Evolutionary conservation across 2,113 vertebrate genomes (phyloP).

Genomic region (Oncorhynchus clarkii): DNA sequence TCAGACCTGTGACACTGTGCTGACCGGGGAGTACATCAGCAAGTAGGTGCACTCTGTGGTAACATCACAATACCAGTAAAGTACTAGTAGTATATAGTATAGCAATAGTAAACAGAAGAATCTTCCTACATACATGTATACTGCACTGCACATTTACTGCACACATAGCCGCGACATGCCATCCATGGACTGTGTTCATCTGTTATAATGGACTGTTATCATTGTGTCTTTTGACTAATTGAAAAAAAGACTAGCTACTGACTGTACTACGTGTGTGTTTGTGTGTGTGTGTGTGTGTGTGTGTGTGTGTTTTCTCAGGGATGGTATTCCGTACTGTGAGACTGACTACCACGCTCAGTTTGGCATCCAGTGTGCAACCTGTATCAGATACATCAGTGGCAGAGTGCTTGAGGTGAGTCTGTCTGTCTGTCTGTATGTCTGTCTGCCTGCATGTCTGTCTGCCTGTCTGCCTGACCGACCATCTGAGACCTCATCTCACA

Average conservation of each 20-base stretch:
- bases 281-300: background rate
- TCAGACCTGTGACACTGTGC: constrained; percentile 84
- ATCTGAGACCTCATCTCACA: background rate
- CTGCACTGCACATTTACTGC: too few species aligned
- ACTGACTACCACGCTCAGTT: constrained; percentile 93
- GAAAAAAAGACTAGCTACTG: too few species aligned
- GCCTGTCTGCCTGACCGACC: background rate
- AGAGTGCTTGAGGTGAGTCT: constrained; percentile 91
- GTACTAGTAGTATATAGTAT: too few species aligned
- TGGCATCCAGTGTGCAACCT: constrained; percentile 91
- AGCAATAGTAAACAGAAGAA: too few species aligned
- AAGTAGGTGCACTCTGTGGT: constrained; percentile 79
- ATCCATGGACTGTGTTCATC: too few species aligned
- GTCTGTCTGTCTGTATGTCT: background rate
- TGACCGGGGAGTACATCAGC: constrained; percentile 98
- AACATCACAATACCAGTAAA: too few species aligned
- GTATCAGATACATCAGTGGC: constrained; percentile 92
- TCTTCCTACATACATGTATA: too few species aligned
- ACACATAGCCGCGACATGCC: too few species aligned
- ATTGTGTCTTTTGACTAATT: too few species aligned
- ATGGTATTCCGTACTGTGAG: constrained; percentile 91
- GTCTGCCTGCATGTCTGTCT: background rate
- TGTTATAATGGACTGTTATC: too few species aligned
- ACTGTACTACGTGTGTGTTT: too few species aligned
- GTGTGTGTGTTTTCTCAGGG: constrained; percentile 69